These are phyloP conservation scores for Watsonalla binaria DNA, from an alignment of 2,888 invertebrate species.

Conservation along the genomic window DNA sequence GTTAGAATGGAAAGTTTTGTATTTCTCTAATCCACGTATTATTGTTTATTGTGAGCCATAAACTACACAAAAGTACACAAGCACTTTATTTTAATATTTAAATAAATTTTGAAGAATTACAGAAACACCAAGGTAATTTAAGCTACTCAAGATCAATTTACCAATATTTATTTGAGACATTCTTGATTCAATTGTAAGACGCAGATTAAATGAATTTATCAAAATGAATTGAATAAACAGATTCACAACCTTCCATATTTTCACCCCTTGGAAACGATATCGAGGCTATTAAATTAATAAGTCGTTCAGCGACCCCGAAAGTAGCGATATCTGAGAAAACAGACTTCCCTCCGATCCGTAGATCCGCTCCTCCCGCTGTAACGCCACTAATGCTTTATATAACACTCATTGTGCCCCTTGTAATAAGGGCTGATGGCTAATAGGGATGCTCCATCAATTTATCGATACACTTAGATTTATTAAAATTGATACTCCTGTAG, in stretches of 20 bases:
- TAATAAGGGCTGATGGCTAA: constrained; percentile 1
- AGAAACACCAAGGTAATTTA: no score
- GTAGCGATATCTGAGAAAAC: constrained; percentile 41
- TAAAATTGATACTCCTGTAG: no score
- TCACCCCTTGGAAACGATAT: constrained; percentile 37
- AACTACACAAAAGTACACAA: no score
- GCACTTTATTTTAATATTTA: no score
- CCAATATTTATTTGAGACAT: not conserved
- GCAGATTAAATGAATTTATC: constrained; percentile 29
- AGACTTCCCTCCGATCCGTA: constrained; percentile 25
- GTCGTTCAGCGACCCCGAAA: constrained; percentile 37
- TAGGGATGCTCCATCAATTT: not conserved
- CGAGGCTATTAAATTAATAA: constrained; percentile 47
- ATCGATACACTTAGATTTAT: not conserved
- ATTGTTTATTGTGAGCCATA: no score
- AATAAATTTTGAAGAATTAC: no score
- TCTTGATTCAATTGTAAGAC: not conserved
- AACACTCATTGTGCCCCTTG: constrained; percentile 43
- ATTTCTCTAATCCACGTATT: no score
- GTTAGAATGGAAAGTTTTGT: no score
- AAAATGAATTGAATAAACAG: constrained; percentile 30
- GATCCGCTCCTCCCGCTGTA: constrained; percentile 26
- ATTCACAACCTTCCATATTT: constrained; percentile 14
- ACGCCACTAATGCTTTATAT: constrained; percentile 47
- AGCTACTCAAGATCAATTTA: no score